Conservation (phyloP, 2,797 vertebrate species). For the Brotula barbata region DNA sequence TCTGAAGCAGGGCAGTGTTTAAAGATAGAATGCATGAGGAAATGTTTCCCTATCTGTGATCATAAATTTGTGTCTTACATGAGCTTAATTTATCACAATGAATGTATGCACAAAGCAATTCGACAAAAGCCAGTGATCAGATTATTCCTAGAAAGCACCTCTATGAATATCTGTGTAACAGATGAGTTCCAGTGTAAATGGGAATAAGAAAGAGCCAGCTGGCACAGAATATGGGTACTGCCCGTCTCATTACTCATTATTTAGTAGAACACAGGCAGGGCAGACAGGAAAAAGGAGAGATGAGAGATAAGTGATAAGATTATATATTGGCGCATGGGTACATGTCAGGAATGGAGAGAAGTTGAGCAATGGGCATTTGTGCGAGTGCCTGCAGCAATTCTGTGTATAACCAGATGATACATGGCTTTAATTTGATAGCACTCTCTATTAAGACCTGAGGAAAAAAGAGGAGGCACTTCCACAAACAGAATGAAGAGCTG, state of each 20-base stretch:
- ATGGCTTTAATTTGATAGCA: conserved; percentile 74
- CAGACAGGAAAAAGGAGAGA: conserved; percentile 30
- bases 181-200: conserved; percentile 18
- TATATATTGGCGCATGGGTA: conserved; percentile 31
- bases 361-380: conserved; percentile 50
- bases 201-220: conserved; percentile 23
- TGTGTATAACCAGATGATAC: conserved; percentile 67
- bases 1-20: not conserved
- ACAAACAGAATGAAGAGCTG: conserved; percentile 53
- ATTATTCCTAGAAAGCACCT: conserved; percentile 26
- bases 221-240: conserved; percentile 28
- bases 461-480: conserved; percentile 28
- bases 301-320: conserved; percentile 31
- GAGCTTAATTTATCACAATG: conserved; percentile 30
- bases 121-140: conserved; percentile 5
- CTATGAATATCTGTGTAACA: conserved; percentile 4
- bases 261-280: conserved; percentile 36
- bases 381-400: conserved; percentile 40
- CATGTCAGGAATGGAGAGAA: conserved; percentile 32
- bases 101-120: conserved; percentile 22
- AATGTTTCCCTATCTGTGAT: not conserved
- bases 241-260: conserved; percentile 54
- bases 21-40: not conserved
- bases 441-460: conserved; percentile 59
- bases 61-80: conserved; percentile 26